Base-by-base conservation (phyloP, 2,888 invertebrate genomes). In the Eudiplozoon nipponicum region DNA sequence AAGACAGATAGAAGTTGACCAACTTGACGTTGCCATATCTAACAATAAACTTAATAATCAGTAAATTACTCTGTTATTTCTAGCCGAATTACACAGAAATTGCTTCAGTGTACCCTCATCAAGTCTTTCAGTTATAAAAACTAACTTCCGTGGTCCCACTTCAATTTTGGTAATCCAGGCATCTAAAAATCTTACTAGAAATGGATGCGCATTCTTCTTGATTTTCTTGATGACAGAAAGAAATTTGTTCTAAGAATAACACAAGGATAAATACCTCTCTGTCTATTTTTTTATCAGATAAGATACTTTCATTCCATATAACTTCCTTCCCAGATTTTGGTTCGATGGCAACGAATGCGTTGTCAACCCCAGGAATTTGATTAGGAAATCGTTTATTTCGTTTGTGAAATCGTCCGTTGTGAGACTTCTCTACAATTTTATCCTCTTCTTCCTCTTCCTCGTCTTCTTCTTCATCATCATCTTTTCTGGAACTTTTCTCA, bases 51-150 rank as follows among this genome's bases (percentile, higher is more conserved):
- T 9, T 26, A 26, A 26, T 9, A 11, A 11, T 9, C 11, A 26
- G 11, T 9, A 5, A 18, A 19, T 38, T 34, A 38, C 19, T 15
- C 38, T 15, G 3, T 41, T 28, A 21, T 19, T 31, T 2, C 21
- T n/a, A 19, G 43, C 20, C 13, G 39, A 34, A 26, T 42, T 42
- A 19, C 29, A 19, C n/a, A 42, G 19, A 22, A 43, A 42, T 31
- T 42, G 42, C 34, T 42, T 42, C 31, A 42, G 19, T 5, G 42
- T 42, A n/a, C 31, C 42, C 21, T 42, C 43, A n/a, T 43, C 41
- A 15, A 43, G 22, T 2, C 42, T 15, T 34, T 42, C 42, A 23
- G 42, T 42, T 15, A 42, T 28, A 22, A 42, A 43, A 15, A 42
- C 28, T 17, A 42, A 22, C 20, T 44, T 42, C 5, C 40, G 33